These are phyloP conservation scores for Stictonetta naevosa DNA, from an alignment of 2,113 vertebrate species.

Conservation along the genomic window DNA sequence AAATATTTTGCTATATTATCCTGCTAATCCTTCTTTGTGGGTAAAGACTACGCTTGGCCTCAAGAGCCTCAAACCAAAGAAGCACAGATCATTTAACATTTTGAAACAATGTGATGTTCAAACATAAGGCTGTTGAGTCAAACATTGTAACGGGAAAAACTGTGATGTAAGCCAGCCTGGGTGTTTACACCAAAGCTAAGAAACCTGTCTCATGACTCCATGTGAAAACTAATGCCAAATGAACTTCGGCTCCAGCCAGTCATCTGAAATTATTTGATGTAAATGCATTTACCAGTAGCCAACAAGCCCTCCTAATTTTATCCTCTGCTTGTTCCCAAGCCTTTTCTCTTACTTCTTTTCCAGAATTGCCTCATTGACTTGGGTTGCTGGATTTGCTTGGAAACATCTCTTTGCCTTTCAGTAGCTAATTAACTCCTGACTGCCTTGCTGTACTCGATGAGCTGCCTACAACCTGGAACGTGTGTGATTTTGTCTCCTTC, in stretches of 20 bases:
- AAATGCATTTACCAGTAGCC: background rate
- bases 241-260: background rate
- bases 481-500: background rate
- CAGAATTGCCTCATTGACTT: background rate
- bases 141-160: background rate
- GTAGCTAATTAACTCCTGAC: background rate
- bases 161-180: background rate
- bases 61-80: slow-evolving; percentile 4
- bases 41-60: background rate
- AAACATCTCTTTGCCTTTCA: background rate
- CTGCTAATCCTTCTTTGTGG: slow-evolving; percentile 18
- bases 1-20: slow-evolving; percentile 32
- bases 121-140: background rate
- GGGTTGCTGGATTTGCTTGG: background rate
- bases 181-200: background rate
- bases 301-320: background rate
- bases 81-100: background rate
- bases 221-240: background rate
- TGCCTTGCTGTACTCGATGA: background rate
- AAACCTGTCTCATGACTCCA: slow-evolving; percentile 2
- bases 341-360: background rate
- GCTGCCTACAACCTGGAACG: background rate
- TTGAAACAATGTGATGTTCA: background rate
- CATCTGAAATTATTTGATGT: background rate
- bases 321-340: background rate